Percentiles rank a stretch among this genome's conserved stretches.
phyloP scores from a whole-genome alignment of 2,797 vertebrate species.

The Delichon dasypus region DNA sequence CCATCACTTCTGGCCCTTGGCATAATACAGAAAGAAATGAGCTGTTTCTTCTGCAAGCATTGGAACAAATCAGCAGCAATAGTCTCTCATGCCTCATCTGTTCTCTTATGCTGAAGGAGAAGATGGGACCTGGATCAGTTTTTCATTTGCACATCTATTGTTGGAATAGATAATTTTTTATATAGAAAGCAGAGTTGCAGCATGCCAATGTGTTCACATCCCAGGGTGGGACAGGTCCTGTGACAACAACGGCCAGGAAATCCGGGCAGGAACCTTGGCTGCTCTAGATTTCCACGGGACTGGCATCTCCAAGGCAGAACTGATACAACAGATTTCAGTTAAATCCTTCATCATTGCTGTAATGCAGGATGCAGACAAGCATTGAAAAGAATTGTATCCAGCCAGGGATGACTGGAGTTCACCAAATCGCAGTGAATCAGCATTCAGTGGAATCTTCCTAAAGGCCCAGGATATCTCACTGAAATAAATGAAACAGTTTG shows the following conservation, averaged over 20 bases:
- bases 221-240: background rate
- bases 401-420: background rate
- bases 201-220: background rate
- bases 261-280: background rate
- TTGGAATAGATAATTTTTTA: background rate
- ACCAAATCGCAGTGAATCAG: background rate
- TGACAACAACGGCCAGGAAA: background rate
- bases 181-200: background rate
- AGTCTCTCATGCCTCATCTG: slow-evolving; percentile 53
- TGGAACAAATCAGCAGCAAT: slow-evolving; percentile 59
- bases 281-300: background rate
- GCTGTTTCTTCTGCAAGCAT: slow-evolving; percentile 36
- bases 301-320: background rate
- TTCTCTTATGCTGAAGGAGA: slow-evolving; percentile 18
- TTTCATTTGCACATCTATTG: slow-evolving; percentile 20
- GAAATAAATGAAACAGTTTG: background rate
- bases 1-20: slow-evolving; percentile 4
- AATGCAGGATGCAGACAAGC: background rate
- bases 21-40: slow-evolving; percentile 43
- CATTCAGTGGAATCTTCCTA: background rate
- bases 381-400: background rate
- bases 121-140: slow-evolving; percentile 30
- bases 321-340: background rate
- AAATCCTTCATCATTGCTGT: background rate
- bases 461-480: background rate